Base-by-base conservation (phyloP, 2,888 invertebrate genomes). In the Drosophila ezoana region DNA sequence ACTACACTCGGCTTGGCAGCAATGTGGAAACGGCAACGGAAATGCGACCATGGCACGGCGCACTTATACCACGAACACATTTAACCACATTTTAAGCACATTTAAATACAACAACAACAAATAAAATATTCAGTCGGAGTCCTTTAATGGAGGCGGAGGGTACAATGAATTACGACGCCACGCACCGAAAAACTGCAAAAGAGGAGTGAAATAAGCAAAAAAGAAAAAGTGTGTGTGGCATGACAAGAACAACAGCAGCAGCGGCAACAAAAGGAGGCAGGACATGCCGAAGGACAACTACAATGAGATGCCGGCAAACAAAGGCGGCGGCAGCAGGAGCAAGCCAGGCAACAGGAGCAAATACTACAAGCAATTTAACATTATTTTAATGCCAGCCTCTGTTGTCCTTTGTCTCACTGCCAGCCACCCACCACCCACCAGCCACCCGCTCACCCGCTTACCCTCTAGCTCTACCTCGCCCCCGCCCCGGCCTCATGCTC, bases 281-380 rank as follows among this genome's bases (percentile, higher is more conserved):
- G 77, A 72, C 80, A 72, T 72, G 80, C 76, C 80, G 63, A 61
- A 78, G 77, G 72, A 76, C 80, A 77, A 73, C 73, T 68, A 73
- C 70, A 72, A 66, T 79, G 76, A 67, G 76, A 71, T 75, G 79
- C 66, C 75, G 14, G 77, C 65, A 75, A 76, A 62, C 69, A 70
- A 69, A 80, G 66, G 72, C 62, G 61, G 45, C 45, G 44, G 41
- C 32, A 49, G 58, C 44, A 59, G 47, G n/a, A 47, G 54, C 37
- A 23, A 20, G 48, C 40, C 62, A 54, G 49, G 41, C 63, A 65
- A 49, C 72, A 67, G 63, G 45, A 77, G 70, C 80, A 77, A 79
- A 77, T 81, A 81, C 78, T 77, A 77, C 79, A 81, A 79, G 79
- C 79, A 77, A 79, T 79, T 79, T 79, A 79, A 79, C 79, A 79